Conservation (phyloP, 2,797 vertebrate species). For the Gadopsis bispinosus region DNA sequence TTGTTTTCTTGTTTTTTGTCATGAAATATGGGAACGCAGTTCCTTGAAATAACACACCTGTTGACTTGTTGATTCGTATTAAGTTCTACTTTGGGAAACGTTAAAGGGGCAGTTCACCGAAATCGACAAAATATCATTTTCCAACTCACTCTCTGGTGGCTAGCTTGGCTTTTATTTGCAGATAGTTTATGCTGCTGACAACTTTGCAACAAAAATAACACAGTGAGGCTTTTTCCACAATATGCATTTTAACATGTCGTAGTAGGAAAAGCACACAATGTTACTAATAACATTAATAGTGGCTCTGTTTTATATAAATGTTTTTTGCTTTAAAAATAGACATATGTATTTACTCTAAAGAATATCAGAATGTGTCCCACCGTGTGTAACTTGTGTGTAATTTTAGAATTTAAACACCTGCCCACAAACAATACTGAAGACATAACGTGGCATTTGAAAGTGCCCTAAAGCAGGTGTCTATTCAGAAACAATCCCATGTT, state of each 20-base stretch:
- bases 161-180: neutral
- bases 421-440: constrained; percentile 10
- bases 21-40: neutral
- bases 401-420: neutral
- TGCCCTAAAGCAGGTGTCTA: neutral
- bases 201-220: neutral
- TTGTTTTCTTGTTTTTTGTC: neutral
- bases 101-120: neutral
- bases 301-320: neutral
- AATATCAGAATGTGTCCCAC: too few relatives aligned
- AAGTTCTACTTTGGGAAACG: neutral
- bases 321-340: neutral
- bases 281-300: constrained; percentile 1
- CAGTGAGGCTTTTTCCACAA: neutral
- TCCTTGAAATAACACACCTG: neutral
- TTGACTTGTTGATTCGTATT: neutral
- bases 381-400: neutral
- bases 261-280: neutral
- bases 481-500: constrained; percentile 22
- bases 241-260: neutral
- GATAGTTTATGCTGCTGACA: neutral
- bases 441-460: constrained; percentile 32
- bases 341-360: neutral
- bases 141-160: neutral
- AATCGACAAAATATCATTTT: neutral